Percentiles rank a stretch among this genome's conserved stretches.
phyloP scores from a whole-genome alignment of 2,888 invertebrate species.

The Stegana nigrithorax region DNA sequence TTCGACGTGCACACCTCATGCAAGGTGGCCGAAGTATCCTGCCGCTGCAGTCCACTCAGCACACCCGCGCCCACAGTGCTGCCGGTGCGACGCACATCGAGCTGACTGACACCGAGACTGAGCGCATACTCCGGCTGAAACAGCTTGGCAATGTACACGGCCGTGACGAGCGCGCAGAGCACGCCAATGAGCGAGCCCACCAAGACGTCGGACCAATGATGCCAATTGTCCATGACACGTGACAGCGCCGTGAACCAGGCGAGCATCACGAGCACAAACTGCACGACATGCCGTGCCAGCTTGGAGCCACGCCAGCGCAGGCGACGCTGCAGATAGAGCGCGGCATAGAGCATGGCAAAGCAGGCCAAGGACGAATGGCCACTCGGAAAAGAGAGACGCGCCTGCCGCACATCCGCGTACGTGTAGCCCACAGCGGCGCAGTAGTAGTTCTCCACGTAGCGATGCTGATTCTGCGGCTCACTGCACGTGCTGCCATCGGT shows the following conservation, averaged over 20 bases:
- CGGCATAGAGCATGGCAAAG: slow-evolving; percentile 84
- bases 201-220: slow-evolving; percentile 64
- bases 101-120: not conserved
- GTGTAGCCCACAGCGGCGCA: slow-evolving; percentile 71
- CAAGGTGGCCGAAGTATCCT: slow-evolving; percentile 54
- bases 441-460: slow-evolving; percentile 80
- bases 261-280: slow-evolving; percentile 68
- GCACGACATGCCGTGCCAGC: slow-evolving; percentile 83
- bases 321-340: slow-evolving; percentile 86
- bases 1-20: slow-evolving; percentile 48
- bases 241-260: slow-evolving; percentile 61
- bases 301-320: slow-evolving; percentile 84
- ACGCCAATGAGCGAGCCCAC: slow-evolving; percentile 50
- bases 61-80: slow-evolving; percentile 17
- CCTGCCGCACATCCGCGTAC: slow-evolving; percentile 75
- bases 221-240: slow-evolving; percentile 62
- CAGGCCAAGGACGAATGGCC: slow-evolving; percentile 91
- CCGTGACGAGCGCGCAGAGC: slow-evolving; percentile 50
- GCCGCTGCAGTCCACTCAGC: slow-evolving; percentile 34
- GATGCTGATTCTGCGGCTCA: slow-evolving; percentile 72
- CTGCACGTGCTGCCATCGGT: slow-evolving; percentile 71
- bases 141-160: slow-evolving; percentile 44
- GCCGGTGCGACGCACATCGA: too few species aligned
- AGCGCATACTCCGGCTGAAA: slow-evolving; percentile 26
- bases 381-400: slow-evolving; percentile 89